Base-by-base conservation (phyloP, 2,888 invertebrate species). In the Pimpla rufipes region DNA sequence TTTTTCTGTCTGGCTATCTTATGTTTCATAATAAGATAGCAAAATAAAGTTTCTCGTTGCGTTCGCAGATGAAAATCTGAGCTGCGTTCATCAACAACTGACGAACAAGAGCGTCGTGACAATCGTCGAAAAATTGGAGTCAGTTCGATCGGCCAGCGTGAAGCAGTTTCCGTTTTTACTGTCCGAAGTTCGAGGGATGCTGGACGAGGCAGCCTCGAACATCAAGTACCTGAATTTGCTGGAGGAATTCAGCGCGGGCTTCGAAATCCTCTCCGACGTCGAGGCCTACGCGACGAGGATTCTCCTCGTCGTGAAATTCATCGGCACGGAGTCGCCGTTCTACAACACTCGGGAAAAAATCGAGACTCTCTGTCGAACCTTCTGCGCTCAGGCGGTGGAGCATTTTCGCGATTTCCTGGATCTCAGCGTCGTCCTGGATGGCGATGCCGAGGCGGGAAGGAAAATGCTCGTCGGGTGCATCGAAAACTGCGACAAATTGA, bases 261-360 rank as follows among this genome's bases (percentile, higher is more conserved):
- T 95, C n/a, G 89, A 91, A 21, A 93, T 90, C 67, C 91, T 94
- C 0, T 88, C 90, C 6, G 93, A 94, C 42, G 93, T 94, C 35
- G 93, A 94, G 5, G 89, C 90, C 13, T 87, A 92, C 85, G 85
- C 95, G 47, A 94, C 94, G 6, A 93, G 93, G 71, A 93, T 95
- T 52, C 90, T 95, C 10, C 93, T 94, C 85, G 87, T 94, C 6
- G 93, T 95, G 59, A 90, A 94, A 81, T 94, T 94, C 84, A 94
- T 95, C 83, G 95, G 95, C 94, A 91, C 92, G 23, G 94, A 94
- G 88, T 95, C 95, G 0, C 93, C 94, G 45, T 94, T 94, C 90
- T 95, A 95, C 88, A 94, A 94, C 76, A 92, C 93, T 1, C 90
- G 91, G 59, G 88, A 90, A 23, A 91, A 92, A 59, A 89, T 94